Evolutionary conservation across 2,113 vertebrate genomes (phyloP), one percentile per base, ranked within the genome.

Genomic region (Chaetorhynchus papuensis): DNA sequence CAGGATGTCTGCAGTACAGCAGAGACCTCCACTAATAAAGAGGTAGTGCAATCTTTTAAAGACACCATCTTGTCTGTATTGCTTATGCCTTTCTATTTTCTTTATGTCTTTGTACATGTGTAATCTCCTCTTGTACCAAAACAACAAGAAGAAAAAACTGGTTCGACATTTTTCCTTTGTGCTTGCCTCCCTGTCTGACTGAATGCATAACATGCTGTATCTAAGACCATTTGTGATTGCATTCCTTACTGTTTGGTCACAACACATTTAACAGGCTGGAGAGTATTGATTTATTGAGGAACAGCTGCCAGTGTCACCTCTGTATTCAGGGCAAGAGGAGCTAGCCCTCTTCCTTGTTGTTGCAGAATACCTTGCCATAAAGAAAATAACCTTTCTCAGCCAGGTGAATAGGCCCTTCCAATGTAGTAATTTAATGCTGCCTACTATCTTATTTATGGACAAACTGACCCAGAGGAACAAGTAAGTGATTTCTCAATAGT

Each of bases 11-110:
- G 97, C 37, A 98, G 98, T 96, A 97, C 97, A 72, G 89, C 97
- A 27, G 98, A 99, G 75, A 96, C 98, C 11, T 98, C 98, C 78
- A 98, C 98, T 66, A 98, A 98, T 87, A 99, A 99, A 98, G 99
- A 99, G 98, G 99, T 99, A 98, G 97, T 53, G 24, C 72, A 57
- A 22, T 91, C 27, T 90, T 78, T 37, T 66, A 71, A 89, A 94
- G 44, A 72, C 44, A 9, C 45, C 30, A 13, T 54, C 71, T 69
- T 44, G 1, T 39, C 41, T 57, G 59, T 56, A 59, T 39, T 72
- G 42, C 65, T 57, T 26, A 78, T 72, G 31, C 53, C 44, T 74
- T 63, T 37, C 30, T 74, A 3, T 61, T 74, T 75, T 85, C 37
- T 76, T 80, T 80, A 63, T n/a, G 35, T 85, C 52, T 49, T 79